Evolutionary conservation across 2,888 invertebrate species (phyloP), one percentile per base, ranked within the genome.

Genomic region (Campoletis raptor): DNA sequence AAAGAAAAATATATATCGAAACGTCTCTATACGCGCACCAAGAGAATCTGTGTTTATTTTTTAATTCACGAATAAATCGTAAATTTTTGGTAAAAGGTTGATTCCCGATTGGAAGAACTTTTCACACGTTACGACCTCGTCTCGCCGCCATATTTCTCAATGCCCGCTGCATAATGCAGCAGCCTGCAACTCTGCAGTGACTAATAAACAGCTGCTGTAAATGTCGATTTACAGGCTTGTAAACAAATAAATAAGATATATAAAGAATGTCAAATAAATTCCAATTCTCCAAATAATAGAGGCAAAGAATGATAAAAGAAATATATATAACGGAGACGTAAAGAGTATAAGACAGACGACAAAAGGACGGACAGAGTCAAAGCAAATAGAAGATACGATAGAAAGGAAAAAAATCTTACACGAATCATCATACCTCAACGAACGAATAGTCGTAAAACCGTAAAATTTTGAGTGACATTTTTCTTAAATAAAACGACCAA

Each of bases 61-160:
- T 12, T 61, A 30, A 30, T 30, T 61, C 61, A 61, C 61, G 30
- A 4, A 12, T 30, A 6, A 30, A 61, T 61, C 15, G 12, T 30
- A 61, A 61, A 70, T 21, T 52, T 70, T 48, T 6, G 37, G 48
- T 72, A 72, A 64, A 48, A 61, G 21, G 61, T 48, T 52, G 37
- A 37, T 48, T 37, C 21, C 48, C 12, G 64, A 57, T 81, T 72
- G 48, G 52, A 21, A 64, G n/a, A 81, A 61, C 36, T 72, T 81
- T 81, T 52, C 48, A 64, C 72, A 37, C 48, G 45, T 78, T 67
- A 40, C 45, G 52, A 48, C 77, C 48, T 24, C 64, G 45, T 77
- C 30, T 36, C 52, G 52, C 24, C 52, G 67, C 61, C 61, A 61
- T 61, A 61, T 61, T 61, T 61, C 24, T 48, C 77, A 61, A 37